Conservation (phyloP, 2,113 vertebrate species). For the Meriones unguiculatus region DNA sequence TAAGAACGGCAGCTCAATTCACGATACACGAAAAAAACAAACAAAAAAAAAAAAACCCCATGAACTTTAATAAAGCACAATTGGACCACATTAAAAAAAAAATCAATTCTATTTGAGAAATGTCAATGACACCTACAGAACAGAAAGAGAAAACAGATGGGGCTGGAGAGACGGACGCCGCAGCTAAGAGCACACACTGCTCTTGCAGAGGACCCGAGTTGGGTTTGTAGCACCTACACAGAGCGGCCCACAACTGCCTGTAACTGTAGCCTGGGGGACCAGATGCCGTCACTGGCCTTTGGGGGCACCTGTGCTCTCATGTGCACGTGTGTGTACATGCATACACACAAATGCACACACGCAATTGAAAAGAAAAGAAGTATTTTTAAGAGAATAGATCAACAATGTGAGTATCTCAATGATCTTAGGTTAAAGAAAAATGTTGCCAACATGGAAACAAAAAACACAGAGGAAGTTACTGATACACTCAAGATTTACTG, state of each 20-base stretch:
- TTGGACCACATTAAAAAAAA: background rate
- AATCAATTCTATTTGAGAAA: conserved; percentile 3
- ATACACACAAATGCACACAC: background rate
- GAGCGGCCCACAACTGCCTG: background rate
- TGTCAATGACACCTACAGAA: background rate
- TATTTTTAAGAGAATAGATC: background rate
- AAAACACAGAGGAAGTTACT: background rate
- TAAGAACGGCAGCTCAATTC: background rate
- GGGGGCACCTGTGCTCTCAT: too few relatives aligned
- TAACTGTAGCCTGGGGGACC: background rate
- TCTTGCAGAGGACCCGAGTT: background rate
- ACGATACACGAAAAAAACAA: background rate
- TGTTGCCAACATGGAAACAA: background rate
- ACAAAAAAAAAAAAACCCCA: too few relatives aligned
- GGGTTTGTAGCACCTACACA: background rate
- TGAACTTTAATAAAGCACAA: background rate
- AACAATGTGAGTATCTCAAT: background rate
- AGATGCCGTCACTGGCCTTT: background rate
- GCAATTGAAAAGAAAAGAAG: background rate
- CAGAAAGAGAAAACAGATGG: background rate
- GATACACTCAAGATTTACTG: background rate
- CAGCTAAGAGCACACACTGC: background rate
- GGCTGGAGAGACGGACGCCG: background rate
- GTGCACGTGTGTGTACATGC: too few relatives aligned
- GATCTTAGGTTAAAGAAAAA: conserved; percentile 14